Evolutionary conservation across 1,140 invertebrate species (phyloP).

Genomic region (Dreissena rostriformis): DNA sequence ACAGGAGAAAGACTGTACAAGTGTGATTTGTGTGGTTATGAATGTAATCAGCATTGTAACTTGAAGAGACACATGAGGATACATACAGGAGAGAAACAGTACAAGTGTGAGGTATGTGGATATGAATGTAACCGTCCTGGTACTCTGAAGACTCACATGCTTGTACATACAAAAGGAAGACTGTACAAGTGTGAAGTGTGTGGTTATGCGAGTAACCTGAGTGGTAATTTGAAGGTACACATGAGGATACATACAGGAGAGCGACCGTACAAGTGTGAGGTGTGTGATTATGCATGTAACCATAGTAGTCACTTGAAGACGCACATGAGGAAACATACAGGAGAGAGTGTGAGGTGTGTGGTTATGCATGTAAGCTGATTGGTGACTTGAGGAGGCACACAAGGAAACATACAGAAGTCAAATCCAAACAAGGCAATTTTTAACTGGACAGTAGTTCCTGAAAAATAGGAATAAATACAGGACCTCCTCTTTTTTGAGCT

Average conservation of each 20-base stretch:
- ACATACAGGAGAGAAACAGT: background rate
- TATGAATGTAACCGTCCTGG: background rate
- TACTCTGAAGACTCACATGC: background rate
- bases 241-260: constrained; percentile 17
- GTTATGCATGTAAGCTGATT: too few relatives aligned
- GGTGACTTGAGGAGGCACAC: too few relatives aligned
- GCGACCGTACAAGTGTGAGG: background rate
- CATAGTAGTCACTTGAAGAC: too few relatives aligned
- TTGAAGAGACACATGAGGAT: constrained; percentile 7
- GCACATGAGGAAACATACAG: too few relatives aligned
- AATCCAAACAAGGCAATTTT: too few relatives aligned
- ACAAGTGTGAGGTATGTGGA: background rate
- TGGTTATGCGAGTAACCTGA: background rate
- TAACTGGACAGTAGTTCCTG: too few relatives aligned
- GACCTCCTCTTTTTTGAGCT: too few relatives aligned
- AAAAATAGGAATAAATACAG: too few relatives aligned
- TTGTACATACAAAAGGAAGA: background rate
- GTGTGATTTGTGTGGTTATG: constrained; percentile 7
- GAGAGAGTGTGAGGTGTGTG: too few relatives aligned
- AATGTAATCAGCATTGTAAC: background rate
- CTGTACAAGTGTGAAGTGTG: background rate
- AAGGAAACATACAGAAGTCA: too few relatives aligned
- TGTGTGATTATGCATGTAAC: too few relatives aligned
- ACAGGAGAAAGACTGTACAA: background rate
- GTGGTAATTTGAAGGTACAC: background rate